Percentiles rank a stretch among this genome's conserved stretches.
Evolutionary conservation across 2,797 vertebrate species (phyloP).

Genomic region (Epinephelus malabaricus): DNA sequence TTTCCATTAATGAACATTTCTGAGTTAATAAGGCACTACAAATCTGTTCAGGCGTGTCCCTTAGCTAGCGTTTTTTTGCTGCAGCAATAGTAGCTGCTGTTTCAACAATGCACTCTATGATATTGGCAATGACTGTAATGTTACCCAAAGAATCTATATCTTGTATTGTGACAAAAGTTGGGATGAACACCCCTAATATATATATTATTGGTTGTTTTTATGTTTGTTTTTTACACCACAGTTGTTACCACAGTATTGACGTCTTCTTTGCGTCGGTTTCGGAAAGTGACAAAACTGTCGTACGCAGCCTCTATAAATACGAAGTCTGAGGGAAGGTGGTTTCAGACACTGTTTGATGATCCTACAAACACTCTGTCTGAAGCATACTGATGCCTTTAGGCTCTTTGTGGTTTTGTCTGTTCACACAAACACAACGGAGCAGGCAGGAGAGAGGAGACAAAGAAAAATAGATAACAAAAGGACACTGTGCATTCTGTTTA

Average conservation of each 20-base stretch:
- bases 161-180: too few species aligned
- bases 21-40: too few species aligned
- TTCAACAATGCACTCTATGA: too few species aligned
- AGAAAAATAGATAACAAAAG: slow-evolving; percentile 48
- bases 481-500: slow-evolving; percentile 59
- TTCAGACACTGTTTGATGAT: background rate
- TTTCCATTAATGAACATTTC: too few species aligned
- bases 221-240: background rate
- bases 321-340: background rate
- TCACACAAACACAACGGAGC: slow-evolving; percentile 65
- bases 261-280: background rate
- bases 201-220: background rate
- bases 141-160: too few species aligned
- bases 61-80: too few species aligned
- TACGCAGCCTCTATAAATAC: background rate
- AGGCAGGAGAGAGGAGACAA: slow-evolving; percentile 62
- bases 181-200: too few species aligned
- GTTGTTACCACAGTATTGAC: background rate
- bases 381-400: slow-evolving; percentile 43
- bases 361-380: slow-evolving; percentile 36
- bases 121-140: too few species aligned
- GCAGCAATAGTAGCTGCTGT: too few species aligned
- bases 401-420: slow-evolving; percentile 32
- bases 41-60: too few species aligned
- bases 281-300: background rate